Evolutionary conservation across 2,113 vertebrate species (phyloP).

Genomic region (Jaculus jaculus): DNA sequence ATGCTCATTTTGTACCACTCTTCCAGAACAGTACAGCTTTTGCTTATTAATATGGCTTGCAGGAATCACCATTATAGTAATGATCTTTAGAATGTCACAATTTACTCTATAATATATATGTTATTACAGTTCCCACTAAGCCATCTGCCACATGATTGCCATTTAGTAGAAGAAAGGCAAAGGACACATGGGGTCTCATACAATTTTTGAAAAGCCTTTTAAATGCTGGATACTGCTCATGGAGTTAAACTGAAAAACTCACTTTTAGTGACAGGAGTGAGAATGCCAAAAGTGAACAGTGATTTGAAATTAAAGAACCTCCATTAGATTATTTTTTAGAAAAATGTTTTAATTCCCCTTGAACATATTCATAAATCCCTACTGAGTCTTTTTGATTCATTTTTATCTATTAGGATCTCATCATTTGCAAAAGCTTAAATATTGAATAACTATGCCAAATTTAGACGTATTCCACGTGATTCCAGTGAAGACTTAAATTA

Average conservation of each 20-base stretch:
- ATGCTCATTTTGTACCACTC: not conserved
- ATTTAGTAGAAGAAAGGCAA: conserved; percentile 56
- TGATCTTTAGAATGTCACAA: conserved; percentile 24
- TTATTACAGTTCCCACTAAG: conserved; percentile 32
- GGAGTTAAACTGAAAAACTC: not conserved
- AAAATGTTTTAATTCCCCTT: not conserved
- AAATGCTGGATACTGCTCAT: not conserved
- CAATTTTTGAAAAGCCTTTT: not conserved
- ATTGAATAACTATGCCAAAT: not conserved
- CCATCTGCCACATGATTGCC: conserved; percentile 12
- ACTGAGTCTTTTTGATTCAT: not conserved
- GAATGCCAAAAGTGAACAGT: not conserved
- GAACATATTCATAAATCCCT: not conserved
- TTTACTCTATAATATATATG: conserved; percentile 41
- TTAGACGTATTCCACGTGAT: not conserved
- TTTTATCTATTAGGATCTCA: not conserved
- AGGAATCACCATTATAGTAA: conserved; percentile 44
- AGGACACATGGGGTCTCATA: conserved; percentile 8
- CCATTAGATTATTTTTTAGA: not conserved
- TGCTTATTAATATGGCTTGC: conserved; percentile 53
- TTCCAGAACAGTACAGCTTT: conserved; percentile 17
- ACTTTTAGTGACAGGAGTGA: not conserved
- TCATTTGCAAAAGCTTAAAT: not conserved
- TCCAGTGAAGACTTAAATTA: not conserved
- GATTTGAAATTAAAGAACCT: not conserved